Percentiles rank a stretch among this genome's conserved stretches.
Conservation (phyloP, 2,113 vertebrate species). For the Gnathonemus longibarbis region DNA sequence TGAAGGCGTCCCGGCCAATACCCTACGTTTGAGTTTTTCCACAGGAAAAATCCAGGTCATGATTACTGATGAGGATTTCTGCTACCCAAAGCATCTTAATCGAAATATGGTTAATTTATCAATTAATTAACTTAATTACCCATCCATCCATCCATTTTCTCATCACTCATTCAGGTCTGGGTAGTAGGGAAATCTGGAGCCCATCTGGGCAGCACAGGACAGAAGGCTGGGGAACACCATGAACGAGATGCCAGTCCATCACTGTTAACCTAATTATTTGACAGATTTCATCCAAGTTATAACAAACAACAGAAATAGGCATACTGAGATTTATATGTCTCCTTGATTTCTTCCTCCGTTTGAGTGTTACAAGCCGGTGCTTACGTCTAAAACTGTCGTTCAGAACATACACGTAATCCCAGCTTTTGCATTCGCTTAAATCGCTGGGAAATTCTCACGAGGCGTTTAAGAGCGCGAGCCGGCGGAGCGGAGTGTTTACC, state of each 20-base stretch:
- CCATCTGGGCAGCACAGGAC: not conserved
- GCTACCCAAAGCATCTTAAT: not conserved
- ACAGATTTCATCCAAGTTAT: not conserved
- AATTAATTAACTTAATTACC: not conserved
- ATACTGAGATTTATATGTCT: not conserved
- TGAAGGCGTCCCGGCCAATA: not conserved
- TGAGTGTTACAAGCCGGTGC: not conserved
- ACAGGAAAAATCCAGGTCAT: not conserved
- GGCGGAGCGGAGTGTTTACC: not conserved
- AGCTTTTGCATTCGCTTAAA: not conserved
- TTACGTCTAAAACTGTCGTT: constrained; percentile 31
- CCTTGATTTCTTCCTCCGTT: constrained; percentile 17
- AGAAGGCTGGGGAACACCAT: not conserved
- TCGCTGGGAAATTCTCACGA: not conserved
- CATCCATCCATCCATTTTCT: not conserved
- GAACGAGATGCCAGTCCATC: not conserved
- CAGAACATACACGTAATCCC: not conserved
- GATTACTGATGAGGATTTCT: not conserved
- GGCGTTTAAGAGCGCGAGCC: not conserved
- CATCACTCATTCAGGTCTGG: not conserved
- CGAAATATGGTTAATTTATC: not conserved
- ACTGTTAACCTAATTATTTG: not conserved
- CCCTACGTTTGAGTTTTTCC: not conserved
- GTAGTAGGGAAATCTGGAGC: not conserved
- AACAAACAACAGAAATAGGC: not conserved